phyloP scores from a whole-genome alignment of 2,888 invertebrate genomes.

The Clivina fossor region DNA sequence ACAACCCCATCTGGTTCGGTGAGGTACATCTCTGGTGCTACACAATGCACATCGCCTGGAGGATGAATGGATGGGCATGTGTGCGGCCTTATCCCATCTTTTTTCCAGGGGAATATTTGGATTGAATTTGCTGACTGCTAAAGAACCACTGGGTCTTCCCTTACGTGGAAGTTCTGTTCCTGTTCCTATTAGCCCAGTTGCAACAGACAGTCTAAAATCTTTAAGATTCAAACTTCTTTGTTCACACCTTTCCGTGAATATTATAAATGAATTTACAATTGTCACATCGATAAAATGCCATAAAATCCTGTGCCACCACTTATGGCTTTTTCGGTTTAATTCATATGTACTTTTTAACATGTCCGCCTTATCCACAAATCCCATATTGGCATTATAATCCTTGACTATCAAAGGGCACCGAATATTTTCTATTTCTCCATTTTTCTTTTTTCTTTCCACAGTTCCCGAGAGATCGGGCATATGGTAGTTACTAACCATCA shows the following conservation, averaged over 20 bases:
- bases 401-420: background rate
- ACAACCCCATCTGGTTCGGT: conserved; percentile 4
- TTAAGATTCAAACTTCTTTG: background rate
- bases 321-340: conserved; percentile 1
- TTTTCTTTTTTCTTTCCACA: background rate
- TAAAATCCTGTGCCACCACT: conserved; percentile 6
- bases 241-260: background rate
- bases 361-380: conserved; percentile 12
- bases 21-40: background rate
- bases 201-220: conserved; percentile 1
- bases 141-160: background rate
- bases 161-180: background rate
- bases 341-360: conserved; percentile 5
- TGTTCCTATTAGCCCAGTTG: background rate
- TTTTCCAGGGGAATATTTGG: background rate
- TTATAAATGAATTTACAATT: conserved; percentile 11
- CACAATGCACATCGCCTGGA: background rate
- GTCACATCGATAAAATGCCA: conserved; percentile 13
- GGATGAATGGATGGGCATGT: conserved; percentile 2
- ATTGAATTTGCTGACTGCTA: background rate
- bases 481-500: conserved; percentile 27
- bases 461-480: background rate
- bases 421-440: background rate
- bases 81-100: conserved; percentile 1
- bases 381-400: conserved; percentile 12